Percentiles rank a stretch among this genome's conserved stretches.
phyloP scores from a whole-genome alignment of 2,113 vertebrate species.

The Lophius piscatorius region DNA sequence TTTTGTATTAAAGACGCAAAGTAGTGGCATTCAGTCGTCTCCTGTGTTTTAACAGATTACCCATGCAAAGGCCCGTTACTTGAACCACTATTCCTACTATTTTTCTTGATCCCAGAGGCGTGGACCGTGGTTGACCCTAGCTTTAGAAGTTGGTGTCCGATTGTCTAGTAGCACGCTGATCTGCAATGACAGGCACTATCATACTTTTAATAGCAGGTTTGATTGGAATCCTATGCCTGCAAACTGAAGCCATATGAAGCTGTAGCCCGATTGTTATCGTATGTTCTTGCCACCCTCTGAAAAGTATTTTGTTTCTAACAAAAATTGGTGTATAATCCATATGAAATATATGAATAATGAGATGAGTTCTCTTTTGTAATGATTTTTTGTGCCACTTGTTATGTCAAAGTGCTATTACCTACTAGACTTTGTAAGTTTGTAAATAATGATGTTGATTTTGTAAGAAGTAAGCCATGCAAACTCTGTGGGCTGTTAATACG shows the following conservation, averaged over 20 bases:
- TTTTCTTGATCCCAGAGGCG: background rate
- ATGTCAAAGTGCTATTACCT: conserved; percentile 1
- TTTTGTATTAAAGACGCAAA: conserved; percentile 28
- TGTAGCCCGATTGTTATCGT: background rate
- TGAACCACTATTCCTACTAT: conserved; percentile 11
- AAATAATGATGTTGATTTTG: conserved; percentile 15
- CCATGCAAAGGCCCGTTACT: conserved; percentile 51
- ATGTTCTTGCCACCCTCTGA: no score
- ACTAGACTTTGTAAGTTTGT: conserved; percentile 5
- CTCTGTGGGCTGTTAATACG: background rate
- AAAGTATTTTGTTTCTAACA: no score
- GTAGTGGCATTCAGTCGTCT: conserved; percentile 27
- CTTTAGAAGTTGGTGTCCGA: background rate
- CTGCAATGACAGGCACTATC: background rate
- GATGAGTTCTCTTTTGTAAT: no score
- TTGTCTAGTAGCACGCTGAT: no score
- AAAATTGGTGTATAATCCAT: no score
- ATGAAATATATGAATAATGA: no score
- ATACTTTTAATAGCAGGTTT: no score
- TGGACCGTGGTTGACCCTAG: background rate
- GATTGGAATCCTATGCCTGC: no score
- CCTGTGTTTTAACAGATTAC: conserved; percentile 27
- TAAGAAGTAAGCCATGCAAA: conserved; percentile 10
- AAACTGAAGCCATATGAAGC: conserved; percentile 3
- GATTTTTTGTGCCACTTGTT: no score